Percentiles rank a stretch among this genome's conserved stretches.
Evolutionary conservation across 2,888 invertebrate genomes (phyloP).

Genomic region (Diarsia dahlii): DNA sequence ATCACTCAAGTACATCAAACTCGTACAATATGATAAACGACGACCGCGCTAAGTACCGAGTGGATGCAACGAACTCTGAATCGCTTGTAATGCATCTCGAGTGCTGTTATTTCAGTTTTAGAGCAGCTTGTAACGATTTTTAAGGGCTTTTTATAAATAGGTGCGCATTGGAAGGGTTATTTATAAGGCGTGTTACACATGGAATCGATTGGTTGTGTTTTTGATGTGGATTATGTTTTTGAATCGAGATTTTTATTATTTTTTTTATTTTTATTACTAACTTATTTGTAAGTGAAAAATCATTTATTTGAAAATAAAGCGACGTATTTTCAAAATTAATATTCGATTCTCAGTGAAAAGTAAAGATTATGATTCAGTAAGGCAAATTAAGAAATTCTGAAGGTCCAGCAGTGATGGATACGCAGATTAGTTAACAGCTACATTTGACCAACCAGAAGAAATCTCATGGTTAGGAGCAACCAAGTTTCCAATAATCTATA

Average conservation of each 20-base stretch:
- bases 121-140: conserved; percentile 50
- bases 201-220: conserved; percentile 26
- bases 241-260: neutral
- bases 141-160: conserved; percentile 62
- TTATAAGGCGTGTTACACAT: conserved; percentile 44
- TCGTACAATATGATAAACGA: conserved; percentile 53
- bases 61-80: conserved; percentile 66
- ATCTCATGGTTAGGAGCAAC: too few species aligned
- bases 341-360: neutral
- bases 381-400: neutral
- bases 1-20: conserved; percentile 35
- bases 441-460: neutral
- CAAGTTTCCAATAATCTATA: neutral
- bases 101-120: conserved; percentile 63
- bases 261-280: too few species aligned
- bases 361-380: neutral
- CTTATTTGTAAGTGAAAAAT: too few species aligned
- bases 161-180: conserved; percentile 62
- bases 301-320: neutral
- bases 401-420: neutral
- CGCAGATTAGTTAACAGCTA: neutral
- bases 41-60: conserved; percentile 46
- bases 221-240: conserved; percentile 20
- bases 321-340: neutral
- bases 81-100: conserved; percentile 64